phyloP scores from a whole-genome alignment of 2,888 invertebrate species.

The Lumbricus terrestris region DNA sequence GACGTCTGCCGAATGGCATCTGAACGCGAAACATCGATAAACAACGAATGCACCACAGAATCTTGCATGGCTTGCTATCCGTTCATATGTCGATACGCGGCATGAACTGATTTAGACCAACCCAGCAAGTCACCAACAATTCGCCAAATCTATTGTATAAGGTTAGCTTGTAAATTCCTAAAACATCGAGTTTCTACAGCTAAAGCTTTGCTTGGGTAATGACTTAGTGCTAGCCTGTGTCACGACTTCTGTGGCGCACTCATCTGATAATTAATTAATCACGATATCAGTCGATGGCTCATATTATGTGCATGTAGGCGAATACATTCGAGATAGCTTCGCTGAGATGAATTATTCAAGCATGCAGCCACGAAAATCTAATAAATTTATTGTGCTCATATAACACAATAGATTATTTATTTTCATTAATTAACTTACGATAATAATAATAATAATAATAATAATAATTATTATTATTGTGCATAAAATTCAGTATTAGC shows the following conservation, averaged over 20 bases:
- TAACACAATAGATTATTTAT: no score
- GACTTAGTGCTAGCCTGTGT: background rate
- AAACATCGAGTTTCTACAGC: background rate
- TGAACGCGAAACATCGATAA: background rate
- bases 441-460: no score
- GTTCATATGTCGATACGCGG: background rate
- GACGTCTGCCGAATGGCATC: background rate
- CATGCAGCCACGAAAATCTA: no score
- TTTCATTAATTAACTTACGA: no score
- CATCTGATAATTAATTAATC: background rate
- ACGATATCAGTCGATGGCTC: background rate
- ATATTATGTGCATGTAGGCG: background rate
- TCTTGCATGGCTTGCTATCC: background rate
- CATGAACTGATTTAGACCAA: background rate
- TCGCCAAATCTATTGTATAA: background rate
- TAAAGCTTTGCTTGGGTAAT: background rate
- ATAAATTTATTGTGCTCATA: no score
- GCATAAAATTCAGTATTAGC: no score
- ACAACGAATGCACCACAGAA: background rate
- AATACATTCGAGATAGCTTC: background rate
- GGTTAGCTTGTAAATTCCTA: background rate
- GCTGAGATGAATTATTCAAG: background rate
- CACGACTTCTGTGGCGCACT: background rate
- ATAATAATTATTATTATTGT: no score
- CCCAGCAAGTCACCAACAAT: background rate